phyloP scores from a whole-genome alignment of 2,888 invertebrate species.

The Platycheirus albimanus region DNA sequence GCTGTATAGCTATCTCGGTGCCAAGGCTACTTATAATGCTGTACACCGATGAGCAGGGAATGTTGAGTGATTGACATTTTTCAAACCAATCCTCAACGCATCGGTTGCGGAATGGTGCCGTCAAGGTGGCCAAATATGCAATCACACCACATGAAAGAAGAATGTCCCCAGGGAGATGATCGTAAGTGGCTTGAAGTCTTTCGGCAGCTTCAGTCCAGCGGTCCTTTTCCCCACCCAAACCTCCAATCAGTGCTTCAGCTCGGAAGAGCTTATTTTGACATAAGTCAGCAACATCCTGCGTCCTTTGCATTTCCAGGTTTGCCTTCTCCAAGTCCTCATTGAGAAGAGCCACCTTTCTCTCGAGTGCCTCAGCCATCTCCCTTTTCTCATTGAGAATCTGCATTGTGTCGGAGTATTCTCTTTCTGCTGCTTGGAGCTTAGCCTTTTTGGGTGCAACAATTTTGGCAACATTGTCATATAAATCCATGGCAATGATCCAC shows the following conservation, averaged over 20 bases:
- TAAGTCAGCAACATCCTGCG: slow-evolving; percentile 90
- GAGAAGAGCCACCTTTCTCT: slow-evolving; percentile 89
- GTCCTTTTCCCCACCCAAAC: slow-evolving; percentile 93
- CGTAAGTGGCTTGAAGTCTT: slow-evolving; percentile 88
- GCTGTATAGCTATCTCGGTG: slow-evolving; percentile 88
- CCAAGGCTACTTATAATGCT: slow-evolving; percentile 90
- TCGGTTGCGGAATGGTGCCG: slow-evolving; percentile 86
- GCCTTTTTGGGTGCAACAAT: slow-evolving; percentile 94
- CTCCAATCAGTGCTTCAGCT: slow-evolving; percentile 94
- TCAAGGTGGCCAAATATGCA: slow-evolving; percentile 94
- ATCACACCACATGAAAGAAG: slow-evolving; percentile 94
- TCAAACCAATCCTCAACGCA: slow-evolving; percentile 89
- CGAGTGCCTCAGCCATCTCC: slow-evolving; percentile 89
- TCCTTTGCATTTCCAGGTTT: slow-evolving; percentile 89
- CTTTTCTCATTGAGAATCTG: slow-evolving; percentile 92
- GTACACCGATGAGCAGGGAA: slow-evolving; percentile 90
- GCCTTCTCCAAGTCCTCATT: slow-evolving; percentile 89
- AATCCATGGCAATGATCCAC: slow-evolving; percentile 97
- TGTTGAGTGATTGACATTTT: slow-evolving; percentile 86
- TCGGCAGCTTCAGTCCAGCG: slow-evolving; percentile 92
- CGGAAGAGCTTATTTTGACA: slow-evolving; percentile 93
- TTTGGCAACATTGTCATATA: slow-evolving; percentile 94
- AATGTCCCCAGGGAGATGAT: slow-evolving; percentile 94
- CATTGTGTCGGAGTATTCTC: slow-evolving; percentile 92
- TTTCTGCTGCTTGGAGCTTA: slow-evolving; percentile 91